These are phyloP conservation scores for Oncorhynchus tshawytscha DNA, from an alignment of 2,113 vertebrate genomes.

Conservation along the genomic window DNA sequence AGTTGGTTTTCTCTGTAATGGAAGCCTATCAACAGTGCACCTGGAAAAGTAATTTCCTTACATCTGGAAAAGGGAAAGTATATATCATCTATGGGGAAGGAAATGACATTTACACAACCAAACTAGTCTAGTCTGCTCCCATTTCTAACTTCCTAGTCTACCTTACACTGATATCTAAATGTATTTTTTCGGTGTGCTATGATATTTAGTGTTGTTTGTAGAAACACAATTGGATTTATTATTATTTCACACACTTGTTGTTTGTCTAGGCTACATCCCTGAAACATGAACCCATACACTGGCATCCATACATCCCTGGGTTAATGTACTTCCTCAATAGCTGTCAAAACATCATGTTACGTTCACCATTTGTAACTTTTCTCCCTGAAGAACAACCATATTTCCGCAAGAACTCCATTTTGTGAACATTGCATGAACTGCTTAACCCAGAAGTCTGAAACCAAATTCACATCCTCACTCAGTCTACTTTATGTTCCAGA, in stretches of 20 bases:
- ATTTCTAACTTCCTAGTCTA: background rate
- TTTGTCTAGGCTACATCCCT: too few relatives aligned
- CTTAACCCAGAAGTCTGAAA: background rate
- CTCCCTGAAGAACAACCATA: too few relatives aligned
- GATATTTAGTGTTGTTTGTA: background rate
- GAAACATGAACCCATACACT: too few relatives aligned
- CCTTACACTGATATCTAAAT: conserved; percentile 2
- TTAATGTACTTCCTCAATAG: too few relatives aligned
- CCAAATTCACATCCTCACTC: background rate
- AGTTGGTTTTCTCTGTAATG: background rate
- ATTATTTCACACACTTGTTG: too few relatives aligned
- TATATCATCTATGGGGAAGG: conserved; percentile 16
- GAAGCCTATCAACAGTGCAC: conserved; percentile 28
- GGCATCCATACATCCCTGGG: too few relatives aligned
- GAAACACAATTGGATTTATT: background rate
- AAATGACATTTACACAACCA: conserved; percentile 42
- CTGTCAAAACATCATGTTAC: too few relatives aligned
- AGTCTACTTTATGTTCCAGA: conserved; percentile 3
- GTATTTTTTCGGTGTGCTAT: background rate
- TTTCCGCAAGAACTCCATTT: background rate
- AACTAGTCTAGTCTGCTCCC: conserved; percentile 13
- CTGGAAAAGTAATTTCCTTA: conserved; percentile 56
- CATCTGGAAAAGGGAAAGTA: conserved; percentile 24
- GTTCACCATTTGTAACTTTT: too few relatives aligned
- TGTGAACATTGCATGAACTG: background rate